These are phyloP conservation scores for Dromococcyx pavoninus DNA, from an alignment of 2,797 vertebrate genomes.

Conservation along the genomic window DNA sequence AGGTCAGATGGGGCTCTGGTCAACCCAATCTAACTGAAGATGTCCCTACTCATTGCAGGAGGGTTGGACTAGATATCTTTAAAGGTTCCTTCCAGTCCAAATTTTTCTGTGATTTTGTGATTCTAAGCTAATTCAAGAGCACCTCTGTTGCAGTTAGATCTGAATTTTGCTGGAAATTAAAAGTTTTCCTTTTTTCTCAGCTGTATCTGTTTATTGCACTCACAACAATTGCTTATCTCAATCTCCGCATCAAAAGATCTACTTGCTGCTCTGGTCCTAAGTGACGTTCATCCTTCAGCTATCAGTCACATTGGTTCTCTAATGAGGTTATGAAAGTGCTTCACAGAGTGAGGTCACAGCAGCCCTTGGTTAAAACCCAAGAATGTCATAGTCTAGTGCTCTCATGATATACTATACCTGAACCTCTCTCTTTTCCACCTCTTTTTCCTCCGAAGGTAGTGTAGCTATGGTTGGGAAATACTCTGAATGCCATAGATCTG, in stretches of 20 bases:
- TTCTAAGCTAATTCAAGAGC: neutral
- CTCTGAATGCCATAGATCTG: neutral
- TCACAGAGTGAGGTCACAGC: neutral
- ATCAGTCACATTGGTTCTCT: neutral
- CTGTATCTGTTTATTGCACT: neutral
- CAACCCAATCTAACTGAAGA: no score
- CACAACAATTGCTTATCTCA: neutral
- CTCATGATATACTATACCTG: neutral
- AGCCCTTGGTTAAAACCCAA: neutral
- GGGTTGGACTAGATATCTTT: no score
- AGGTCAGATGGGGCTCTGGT: no score
- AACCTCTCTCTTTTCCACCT: neutral
- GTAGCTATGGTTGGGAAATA: neutral
- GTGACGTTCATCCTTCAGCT: neutral
- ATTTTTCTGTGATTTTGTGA: no score
- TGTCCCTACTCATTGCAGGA: no score
- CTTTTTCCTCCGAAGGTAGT: neutral
- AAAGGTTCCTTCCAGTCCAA: no score
- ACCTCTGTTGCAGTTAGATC: neutral
- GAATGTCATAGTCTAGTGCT: neutral
- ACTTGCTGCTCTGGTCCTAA: neutral
- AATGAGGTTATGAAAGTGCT: neutral
- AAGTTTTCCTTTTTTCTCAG: accelerated
- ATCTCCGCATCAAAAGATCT: neutral
- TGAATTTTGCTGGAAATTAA: neutral